Evolutionary conservation across 2,888 invertebrate species (phyloP).

Genomic region (Hypercompe scribonia): DNA sequence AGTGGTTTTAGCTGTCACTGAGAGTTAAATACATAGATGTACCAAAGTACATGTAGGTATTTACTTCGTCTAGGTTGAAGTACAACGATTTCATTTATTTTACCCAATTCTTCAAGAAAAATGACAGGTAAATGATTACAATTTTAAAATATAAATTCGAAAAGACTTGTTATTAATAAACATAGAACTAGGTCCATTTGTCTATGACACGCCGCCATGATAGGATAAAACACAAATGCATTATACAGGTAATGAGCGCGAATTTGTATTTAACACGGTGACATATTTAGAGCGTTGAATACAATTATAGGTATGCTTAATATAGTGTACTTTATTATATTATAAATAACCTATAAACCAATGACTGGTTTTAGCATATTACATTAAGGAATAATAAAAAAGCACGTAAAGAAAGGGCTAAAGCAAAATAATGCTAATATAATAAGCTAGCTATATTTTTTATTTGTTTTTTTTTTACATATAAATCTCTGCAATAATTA

Average conservation of each 20-base stretch:
- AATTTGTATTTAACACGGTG: conserved; percentile 27
- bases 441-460: too few species aligned
- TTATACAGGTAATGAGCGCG: conserved; percentile 1
- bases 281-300: conserved; percentile 16
- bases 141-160: background rate
- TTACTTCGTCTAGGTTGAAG: background rate
- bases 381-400: background rate
- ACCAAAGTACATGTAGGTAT: background rate
- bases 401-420: too few species aligned
- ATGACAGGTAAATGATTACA: conserved; percentile 2
- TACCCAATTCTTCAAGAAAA: too few species aligned
- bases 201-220: conserved; percentile 13
- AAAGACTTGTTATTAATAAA: background rate
- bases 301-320: background rate
- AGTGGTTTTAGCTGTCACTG: conserved; percentile 16
- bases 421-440: too few species aligned
- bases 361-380: background rate
- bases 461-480: too few species aligned
- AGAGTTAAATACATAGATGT: background rate
- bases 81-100: background rate
- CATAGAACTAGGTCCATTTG: conserved; percentile 11
- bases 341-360: background rate
- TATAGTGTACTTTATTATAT: background rate
- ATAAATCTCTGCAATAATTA: too few species aligned
- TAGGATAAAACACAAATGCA: conserved; percentile 16